Conservation (phyloP, 1,140 invertebrate species). For the Philopotamus ludificatus region DNA sequence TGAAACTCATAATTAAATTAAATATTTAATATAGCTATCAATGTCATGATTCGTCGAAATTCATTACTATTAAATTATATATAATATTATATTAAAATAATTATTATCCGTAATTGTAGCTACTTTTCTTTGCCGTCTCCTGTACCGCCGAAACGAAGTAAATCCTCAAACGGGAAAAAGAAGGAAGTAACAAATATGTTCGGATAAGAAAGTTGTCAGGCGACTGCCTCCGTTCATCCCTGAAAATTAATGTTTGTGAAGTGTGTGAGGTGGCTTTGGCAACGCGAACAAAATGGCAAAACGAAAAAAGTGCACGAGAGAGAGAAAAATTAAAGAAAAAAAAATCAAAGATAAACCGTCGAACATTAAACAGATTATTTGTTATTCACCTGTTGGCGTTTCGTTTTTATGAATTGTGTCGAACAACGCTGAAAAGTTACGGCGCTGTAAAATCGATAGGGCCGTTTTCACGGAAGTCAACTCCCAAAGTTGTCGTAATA, state of each 20-base stretch:
- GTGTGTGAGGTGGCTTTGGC: constrained; percentile 7
- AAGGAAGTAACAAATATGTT: constrained; percentile 47
- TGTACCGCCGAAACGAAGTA: constrained; percentile 23
- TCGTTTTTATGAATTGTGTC: background rate
- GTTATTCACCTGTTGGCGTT: background rate
- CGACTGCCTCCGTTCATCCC: constrained; percentile 48
- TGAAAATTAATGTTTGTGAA: constrained; percentile 47
- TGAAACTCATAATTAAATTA: no score
- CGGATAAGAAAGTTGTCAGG: constrained; percentile 53
- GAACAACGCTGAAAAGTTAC: background rate
- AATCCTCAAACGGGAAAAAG: constrained; percentile 44
- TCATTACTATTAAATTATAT: background rate
- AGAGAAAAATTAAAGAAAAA: no score
- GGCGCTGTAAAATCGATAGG: background rate
- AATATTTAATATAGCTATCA: no score
- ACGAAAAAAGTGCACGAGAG: no score
- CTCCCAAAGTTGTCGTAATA: background rate
- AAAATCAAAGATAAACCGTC: no score
- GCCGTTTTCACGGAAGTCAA: background rate
- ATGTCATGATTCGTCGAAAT: background rate
- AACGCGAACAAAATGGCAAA: background rate
- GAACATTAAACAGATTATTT: background rate
- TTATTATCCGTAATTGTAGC: background rate
- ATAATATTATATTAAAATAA: background rate
- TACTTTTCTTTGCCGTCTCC: background rate